Percentiles rank a stretch among this genome's conserved stretches.
These are phyloP conservation scores for Dicycla oo DNA, from an alignment of 2,888 invertebrate genomes.

Conservation along the genomic window DNA sequence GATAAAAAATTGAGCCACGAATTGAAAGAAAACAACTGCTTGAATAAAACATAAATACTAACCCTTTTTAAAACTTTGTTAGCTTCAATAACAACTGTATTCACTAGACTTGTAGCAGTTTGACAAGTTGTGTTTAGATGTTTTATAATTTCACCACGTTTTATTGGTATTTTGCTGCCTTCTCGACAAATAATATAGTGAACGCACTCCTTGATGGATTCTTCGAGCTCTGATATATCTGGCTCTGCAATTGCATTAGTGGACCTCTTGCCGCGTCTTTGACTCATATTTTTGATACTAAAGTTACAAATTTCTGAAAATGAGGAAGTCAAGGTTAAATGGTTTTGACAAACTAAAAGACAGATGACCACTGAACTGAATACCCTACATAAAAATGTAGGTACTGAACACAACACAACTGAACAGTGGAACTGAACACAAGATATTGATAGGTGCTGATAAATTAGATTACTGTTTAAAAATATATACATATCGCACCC, in stretches of 20 bases:
- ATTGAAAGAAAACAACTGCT: neutral
- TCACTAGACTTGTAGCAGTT: constrained; percentile 71
- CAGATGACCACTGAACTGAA: no score
- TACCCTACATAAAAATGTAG: no score
- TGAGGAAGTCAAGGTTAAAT: neutral
- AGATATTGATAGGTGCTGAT: no score
- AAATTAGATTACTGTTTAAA: no score
- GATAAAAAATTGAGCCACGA: neutral
- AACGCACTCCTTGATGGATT: constrained; percentile 80
- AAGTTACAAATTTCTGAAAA: neutral
- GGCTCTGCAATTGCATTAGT: constrained; percentile 47
- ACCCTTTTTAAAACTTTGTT: constrained; percentile 79
- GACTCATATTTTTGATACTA: constrained; percentile 66
- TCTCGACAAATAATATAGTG: constrained; percentile 81
- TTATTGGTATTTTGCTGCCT: constrained; percentile 84
- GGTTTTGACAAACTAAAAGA: neutral
- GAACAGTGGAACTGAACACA: no score
- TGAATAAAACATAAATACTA: constrained; percentile 42
- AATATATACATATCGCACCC: no score
- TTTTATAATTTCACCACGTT: constrained; percentile 80
- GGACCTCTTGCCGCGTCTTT: constrained; percentile 68
- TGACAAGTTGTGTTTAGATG: constrained; percentile 75
- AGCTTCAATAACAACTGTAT: constrained; percentile 75
- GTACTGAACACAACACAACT: neutral
- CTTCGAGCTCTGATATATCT: constrained; percentile 63